Evolutionary conservation across 2,888 invertebrate genomes (phyloP).

Genomic region (Nysson spinosus): DNA sequence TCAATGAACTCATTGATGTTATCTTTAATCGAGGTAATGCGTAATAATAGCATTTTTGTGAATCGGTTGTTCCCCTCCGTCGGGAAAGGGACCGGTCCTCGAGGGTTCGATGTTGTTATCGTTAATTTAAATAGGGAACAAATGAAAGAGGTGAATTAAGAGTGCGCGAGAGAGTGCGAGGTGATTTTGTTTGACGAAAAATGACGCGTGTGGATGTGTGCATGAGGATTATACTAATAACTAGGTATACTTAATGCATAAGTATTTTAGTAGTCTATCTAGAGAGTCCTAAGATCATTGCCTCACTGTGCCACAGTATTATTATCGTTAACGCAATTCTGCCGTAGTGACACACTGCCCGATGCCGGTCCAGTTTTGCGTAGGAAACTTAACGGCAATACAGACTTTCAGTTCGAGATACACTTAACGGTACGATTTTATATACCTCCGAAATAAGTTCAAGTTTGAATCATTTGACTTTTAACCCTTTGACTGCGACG

Average conservation of each 20-base stretch:
- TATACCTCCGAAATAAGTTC: no score
- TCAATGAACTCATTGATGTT: background rate
- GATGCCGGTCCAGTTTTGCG: slow-evolving; percentile 73
- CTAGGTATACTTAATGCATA: slow-evolving; percentile 45
- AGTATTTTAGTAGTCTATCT: slow-evolving; percentile 42
- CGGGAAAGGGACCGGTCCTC: slow-evolving; percentile 38
- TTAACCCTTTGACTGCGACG: no score
- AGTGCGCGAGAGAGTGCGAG: no score
- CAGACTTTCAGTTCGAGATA: slow-evolving; percentile 20
- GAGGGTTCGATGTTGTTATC: slow-evolving; percentile 46
- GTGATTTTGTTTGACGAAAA: slow-evolving; percentile 2
- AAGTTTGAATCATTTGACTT: no score
- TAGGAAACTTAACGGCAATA: slow-evolving; percentile 48
- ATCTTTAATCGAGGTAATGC: no score
- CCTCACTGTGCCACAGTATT: slow-evolving; percentile 76
- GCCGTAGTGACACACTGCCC: slow-evolving; percentile 75
- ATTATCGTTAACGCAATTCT: slow-evolving; percentile 69
- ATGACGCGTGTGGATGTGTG: slow-evolving; percentile 19
- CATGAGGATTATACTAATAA: slow-evolving; percentile 33
- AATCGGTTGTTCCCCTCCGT: no score
- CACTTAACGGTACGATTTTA: no score
- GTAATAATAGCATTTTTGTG: no score
- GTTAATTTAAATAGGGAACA: slow-evolving; percentile 43
- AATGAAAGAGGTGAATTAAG: no score
- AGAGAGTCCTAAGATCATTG: slow-evolving; percentile 73